These are phyloP conservation scores for Syrista parreyssii DNA, from an alignment of 2,888 invertebrate species.

Conservation along the genomic window DNA sequence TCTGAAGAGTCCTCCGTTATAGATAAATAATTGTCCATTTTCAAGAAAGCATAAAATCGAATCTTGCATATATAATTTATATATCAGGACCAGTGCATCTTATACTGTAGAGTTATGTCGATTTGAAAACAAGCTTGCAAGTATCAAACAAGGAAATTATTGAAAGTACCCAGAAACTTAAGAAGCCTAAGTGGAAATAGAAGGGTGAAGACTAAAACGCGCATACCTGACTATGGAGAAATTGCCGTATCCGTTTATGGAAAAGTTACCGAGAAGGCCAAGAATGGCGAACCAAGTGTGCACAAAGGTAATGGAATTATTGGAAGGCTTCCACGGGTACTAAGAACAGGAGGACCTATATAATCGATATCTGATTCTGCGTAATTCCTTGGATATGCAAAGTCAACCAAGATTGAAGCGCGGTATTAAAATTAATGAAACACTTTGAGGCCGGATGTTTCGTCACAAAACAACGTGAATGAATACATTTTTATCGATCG, in stretches of 20 bases:
- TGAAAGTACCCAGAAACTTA: not conserved
- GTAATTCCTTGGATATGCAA: not conserved
- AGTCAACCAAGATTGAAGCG: too few relatives aligned
- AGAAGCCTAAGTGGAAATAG: not conserved
- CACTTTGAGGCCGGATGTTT: not conserved
- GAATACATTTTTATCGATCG: not conserved
- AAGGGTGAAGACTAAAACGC: not conserved
- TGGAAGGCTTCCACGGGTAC: constrained; percentile 24
- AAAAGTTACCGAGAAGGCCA: not conserved
- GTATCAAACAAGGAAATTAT: not conserved
- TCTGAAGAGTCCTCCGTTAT: not conserved
- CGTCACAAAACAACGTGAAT: not conserved
- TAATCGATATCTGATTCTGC: not conserved
- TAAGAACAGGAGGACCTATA: not conserved
- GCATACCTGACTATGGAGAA: not conserved
- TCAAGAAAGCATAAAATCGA: not conserved
- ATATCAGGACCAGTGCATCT: not conserved
- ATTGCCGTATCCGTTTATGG: not conserved
- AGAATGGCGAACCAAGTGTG: constrained; percentile 15
- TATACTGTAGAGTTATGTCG: not conserved
- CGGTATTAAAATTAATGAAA: not conserved
- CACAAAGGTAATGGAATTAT: constrained; percentile 27
- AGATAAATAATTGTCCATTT: too few relatives aligned
- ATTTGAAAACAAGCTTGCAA: not conserved
- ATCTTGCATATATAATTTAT: not conserved